Percentiles rank a stretch among this genome's conserved stretches.
These are phyloP conservation scores for Merodon equestris DNA, from an alignment of 2,888 invertebrate species.

Conservation along the genomic window DNA sequence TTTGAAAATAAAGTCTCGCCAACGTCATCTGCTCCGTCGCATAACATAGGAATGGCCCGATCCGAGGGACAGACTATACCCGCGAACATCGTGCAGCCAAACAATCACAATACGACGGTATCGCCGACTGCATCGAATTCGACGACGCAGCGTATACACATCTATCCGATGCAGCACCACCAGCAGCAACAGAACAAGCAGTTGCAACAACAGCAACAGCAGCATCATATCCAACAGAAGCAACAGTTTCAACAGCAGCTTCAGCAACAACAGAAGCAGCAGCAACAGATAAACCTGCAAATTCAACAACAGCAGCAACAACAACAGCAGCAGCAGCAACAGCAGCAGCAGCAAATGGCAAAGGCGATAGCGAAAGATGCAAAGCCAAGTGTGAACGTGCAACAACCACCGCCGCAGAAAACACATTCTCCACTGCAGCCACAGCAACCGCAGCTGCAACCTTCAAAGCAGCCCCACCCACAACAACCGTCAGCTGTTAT, in stretches of 20 bases:
- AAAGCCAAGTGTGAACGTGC: constrained; percentile 42
- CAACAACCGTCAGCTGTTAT: constrained; percentile 44
- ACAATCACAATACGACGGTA: constrained; percentile 74
- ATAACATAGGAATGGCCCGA: constrained; percentile 53
- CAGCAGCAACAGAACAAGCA: constrained; percentile 71
- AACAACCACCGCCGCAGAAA: constrained; percentile 21
- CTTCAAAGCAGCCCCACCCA: constrained; percentile 17
- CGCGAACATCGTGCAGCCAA: constrained; percentile 77
- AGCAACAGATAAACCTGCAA: constrained; percentile 58
- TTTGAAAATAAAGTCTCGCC: constrained; percentile 53
- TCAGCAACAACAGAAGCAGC: constrained; percentile 54
- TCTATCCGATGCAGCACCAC: constrained; percentile 77
- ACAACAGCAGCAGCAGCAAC: constrained; percentile 57
- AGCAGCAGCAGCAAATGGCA: constrained; percentile 52
- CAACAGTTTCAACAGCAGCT: constrained; percentile 61
- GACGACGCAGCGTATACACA: constrained; percentile 74
- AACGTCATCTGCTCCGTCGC: constrained; percentile 45
- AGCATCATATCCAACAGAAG: constrained; percentile 49
- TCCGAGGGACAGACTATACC: constrained; percentile 72
- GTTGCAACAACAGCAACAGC: constrained; percentile 59
- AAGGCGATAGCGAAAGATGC: constrained; percentile 52
- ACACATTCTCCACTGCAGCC: not conserved
- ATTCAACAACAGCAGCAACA: constrained; percentile 59
- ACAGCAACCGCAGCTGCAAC: constrained; percentile 43
- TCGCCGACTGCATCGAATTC: constrained; percentile 53